Percentiles rank a stretch among this genome's conserved stretches.
Conservation (phyloP, 2,113 vertebrate genomes). For the Peromyscus polionotus region DNA sequence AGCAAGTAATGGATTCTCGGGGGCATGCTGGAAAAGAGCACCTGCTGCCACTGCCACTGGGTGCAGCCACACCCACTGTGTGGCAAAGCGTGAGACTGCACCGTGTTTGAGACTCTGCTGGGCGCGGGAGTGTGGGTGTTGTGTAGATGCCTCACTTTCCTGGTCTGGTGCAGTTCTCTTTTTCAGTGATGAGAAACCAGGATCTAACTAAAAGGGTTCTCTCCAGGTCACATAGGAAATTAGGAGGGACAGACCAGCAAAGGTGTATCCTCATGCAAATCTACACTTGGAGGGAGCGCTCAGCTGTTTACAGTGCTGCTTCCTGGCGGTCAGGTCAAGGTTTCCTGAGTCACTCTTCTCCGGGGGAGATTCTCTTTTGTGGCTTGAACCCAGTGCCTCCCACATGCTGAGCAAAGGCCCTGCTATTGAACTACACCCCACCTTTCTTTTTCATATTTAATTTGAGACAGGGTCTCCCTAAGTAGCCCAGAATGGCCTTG, state of each 20-base stretch:
- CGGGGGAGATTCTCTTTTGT: neutral
- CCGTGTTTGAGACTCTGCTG: neutral
- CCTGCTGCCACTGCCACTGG: neutral
- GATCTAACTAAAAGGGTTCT: conserved; percentile 17
- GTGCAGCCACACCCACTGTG: neutral
- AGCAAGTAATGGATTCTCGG: neutral
- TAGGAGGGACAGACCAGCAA: neutral
- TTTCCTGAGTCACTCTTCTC: neutral
- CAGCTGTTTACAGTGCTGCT: neutral
- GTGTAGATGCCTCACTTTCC: neutral
- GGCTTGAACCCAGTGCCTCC: neutral
- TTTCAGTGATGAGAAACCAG: neutral
- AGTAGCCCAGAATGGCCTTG: neutral
- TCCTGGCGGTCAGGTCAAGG: neutral
- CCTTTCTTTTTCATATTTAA: neutral
- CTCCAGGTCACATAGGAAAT: neutral
- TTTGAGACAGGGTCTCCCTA: neutral
- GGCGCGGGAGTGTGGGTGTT: neutral
- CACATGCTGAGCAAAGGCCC: neutral
- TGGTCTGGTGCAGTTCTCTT: neutral
- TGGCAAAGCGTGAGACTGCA: neutral
- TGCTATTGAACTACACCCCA: neutral
- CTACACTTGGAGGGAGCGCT: neutral
- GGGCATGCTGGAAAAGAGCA: neutral
- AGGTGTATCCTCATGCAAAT: neutral